These are phyloP conservation scores for Melipona beecheii DNA, from an alignment of 2,888 invertebrate species.

Conservation along the genomic window DNA sequence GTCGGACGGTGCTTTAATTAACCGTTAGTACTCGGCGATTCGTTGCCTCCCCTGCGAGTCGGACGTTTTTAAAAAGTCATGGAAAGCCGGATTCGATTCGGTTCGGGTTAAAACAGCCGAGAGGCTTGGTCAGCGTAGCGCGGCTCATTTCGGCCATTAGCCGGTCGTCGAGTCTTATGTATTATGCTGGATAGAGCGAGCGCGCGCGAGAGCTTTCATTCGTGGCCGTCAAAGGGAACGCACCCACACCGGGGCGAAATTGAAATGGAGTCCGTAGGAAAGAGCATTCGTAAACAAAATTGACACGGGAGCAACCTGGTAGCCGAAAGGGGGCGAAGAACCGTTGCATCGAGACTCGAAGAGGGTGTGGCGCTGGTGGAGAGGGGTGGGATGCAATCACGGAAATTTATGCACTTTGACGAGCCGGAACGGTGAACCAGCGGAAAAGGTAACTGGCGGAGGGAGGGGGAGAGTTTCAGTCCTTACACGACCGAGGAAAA, in stretches of 20 bases:
- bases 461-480: not conserved
- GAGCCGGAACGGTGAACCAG: constrained; percentile 38
- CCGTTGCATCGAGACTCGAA: constrained; percentile 31
- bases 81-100: not conserved
- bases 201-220: constrained; percentile 25
- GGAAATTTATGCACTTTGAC: constrained; percentile 76
- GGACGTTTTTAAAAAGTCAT: constrained; percentile 21
- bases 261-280: constrained; percentile 62
- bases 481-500: constrained; percentile 34
- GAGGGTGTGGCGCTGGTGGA: no score
- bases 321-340: constrained; percentile 32
- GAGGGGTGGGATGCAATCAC: constrained; percentile 65
- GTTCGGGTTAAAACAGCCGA: not conserved
- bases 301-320: constrained; percentile 45
- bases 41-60: not conserved
- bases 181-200: constrained; percentile 44
- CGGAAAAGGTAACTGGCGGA: not conserved
- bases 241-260: constrained; percentile 46
- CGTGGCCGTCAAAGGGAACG: constrained; percentile 44
- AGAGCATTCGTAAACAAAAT: constrained; percentile 73
- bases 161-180: constrained; percentile 43
- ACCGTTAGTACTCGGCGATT: not conserved
- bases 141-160: constrained; percentile 60
- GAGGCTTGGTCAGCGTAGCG: not conserved
- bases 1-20: constrained; percentile 17